phyloP scores from a whole-genome alignment of 2,113 vertebrate species.

The Vanacampus margaritifer region DNA sequence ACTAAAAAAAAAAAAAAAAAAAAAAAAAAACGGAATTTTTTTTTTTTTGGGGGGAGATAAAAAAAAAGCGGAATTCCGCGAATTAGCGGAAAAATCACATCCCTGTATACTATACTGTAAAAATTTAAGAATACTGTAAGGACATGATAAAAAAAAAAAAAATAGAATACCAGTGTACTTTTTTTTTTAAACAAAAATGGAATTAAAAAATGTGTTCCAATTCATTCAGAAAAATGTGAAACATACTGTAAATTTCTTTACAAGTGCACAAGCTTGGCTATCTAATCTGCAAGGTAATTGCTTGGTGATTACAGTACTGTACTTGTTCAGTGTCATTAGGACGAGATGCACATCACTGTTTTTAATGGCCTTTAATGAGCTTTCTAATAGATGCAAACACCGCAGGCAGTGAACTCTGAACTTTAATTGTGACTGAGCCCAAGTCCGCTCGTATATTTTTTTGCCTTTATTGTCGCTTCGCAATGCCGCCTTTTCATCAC shows the following conservation, averaged over 20 bases:
- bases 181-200: too few relatives aligned
- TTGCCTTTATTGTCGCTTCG: slow-evolving; percentile 20
- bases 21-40: too few relatives aligned
- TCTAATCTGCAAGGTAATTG: not conserved
- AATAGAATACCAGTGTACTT: too few relatives aligned
- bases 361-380: slow-evolving; percentile 39
- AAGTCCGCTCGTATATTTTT: slow-evolving; percentile 33
- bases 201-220: too few relatives aligned
- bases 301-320: not conserved
- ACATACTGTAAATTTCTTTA: not conserved
- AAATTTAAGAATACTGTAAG: too few relatives aligned
- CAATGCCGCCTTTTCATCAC: not conserved
- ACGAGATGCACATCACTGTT: slow-evolving; percentile 5
- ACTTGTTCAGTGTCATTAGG: slow-evolving; percentile 6
- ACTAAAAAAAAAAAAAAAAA: too few relatives aligned
- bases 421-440: slow-evolving; percentile 35
- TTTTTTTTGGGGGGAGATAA: too few relatives aligned
- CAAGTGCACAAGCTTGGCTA: not conserved
- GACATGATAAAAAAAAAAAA: too few relatives aligned
- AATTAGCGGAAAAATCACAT: too few relatives aligned
- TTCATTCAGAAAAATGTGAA: too few relatives aligned
- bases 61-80: too few relatives aligned
- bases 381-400: slow-evolving; percentile 40
- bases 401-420: slow-evolving; percentile 47
- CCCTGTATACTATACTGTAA: too few relatives aligned